Base-by-base conservation (phyloP, 2,888 invertebrate genomes). In the Drosophila meridionalis region DNA sequence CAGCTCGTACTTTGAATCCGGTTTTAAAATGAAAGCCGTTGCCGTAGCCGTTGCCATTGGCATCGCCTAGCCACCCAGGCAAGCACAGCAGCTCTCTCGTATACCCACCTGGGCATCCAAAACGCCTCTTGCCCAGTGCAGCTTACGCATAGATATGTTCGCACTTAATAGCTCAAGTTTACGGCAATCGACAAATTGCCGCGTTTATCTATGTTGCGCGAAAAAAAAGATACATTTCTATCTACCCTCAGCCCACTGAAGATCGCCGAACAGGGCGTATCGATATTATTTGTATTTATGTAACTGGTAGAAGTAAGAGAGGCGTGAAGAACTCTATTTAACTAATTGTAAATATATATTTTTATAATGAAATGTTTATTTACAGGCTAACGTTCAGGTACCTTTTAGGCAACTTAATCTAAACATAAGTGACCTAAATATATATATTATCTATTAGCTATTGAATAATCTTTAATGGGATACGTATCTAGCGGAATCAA, bases 121-220 rank as follows among this genome's bases (percentile, higher is more conserved):
- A 61, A 63, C 63, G 73, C 66, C 73, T 73, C 52, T 58, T 65
- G 69, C 53, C 57, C 40, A 68, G 62, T 71, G 82, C 82, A 78
- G 64, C 73, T 89, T 73, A 76, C 76, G 63, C 73, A 76, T 63
- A 73, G 72, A 82, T 73, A 78, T 80, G 87, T 87, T 87, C 89
- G 87, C 87, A 87, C 90, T 87, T 87, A 90, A 87, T 89, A 89
- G 90, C 90, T 87, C 89, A 87, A 87, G 90, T 87, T 90, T 90
- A 89, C 80, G 87, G 78, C 83, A 82, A 88, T 86, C 90, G 87
- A 90, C 87, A 90, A 88, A 90, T 88, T 90, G 89, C 62, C 75
- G 75, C 70, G 76, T 76, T 86, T 89, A 90, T 88, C 82, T 83
- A 63, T 68, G 69, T 60, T 69, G 65, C 34, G 56, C 69, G 69